Percentiles rank a stretch among this genome's conserved stretches.
Conservation (phyloP, 2,888 invertebrate genomes). For the Helicoverpa assulta region DNA sequence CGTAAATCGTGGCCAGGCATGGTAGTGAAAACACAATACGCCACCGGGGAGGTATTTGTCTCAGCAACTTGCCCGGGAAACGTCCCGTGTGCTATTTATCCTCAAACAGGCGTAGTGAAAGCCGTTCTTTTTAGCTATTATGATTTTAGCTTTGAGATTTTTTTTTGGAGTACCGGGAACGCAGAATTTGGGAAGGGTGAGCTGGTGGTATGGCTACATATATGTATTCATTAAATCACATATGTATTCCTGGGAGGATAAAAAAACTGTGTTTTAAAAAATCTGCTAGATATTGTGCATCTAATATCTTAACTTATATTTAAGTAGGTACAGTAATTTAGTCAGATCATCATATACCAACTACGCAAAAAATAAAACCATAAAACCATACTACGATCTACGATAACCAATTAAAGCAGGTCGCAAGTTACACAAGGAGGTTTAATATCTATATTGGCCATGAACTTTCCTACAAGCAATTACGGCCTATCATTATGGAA, state of each 20-base stretch:
- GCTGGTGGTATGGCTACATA: not conserved
- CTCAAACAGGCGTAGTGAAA: conserved; percentile 33
- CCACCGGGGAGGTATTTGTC: conserved; percentile 69
- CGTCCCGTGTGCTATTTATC: conserved; percentile 60
- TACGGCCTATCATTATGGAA: conserved; percentile 36
- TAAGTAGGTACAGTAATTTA: too few relatives aligned
- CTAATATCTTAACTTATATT: too few relatives aligned
- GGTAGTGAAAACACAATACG: conserved; percentile 57
- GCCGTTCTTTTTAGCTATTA: conserved; percentile 26
- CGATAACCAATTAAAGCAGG: not conserved
- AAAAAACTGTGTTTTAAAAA: not conserved
- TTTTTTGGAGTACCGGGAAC: not conserved
- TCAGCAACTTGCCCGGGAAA: conserved; percentile 52
- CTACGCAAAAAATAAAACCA: too few relatives aligned
- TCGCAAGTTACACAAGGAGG: conserved; percentile 18
- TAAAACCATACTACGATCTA: too few relatives aligned
- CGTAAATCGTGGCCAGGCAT: conserved; percentile 54
- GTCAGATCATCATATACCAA: too few relatives aligned
- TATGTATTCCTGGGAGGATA: not conserved
- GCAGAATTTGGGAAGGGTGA: not conserved
- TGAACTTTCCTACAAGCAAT: conserved; percentile 28
- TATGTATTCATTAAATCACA: not conserved
- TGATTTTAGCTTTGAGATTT: not conserved
- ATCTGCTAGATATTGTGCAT: too few relatives aligned
- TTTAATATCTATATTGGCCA: conserved; percentile 10